A percentile compares a stretch with the other conserved stretches of the same genome.
These are phyloP conservation scores for Gadus chalcogrammus DNA, from an alignment of 2,113 vertebrate genomes.

Conservation along the genomic window DNA sequence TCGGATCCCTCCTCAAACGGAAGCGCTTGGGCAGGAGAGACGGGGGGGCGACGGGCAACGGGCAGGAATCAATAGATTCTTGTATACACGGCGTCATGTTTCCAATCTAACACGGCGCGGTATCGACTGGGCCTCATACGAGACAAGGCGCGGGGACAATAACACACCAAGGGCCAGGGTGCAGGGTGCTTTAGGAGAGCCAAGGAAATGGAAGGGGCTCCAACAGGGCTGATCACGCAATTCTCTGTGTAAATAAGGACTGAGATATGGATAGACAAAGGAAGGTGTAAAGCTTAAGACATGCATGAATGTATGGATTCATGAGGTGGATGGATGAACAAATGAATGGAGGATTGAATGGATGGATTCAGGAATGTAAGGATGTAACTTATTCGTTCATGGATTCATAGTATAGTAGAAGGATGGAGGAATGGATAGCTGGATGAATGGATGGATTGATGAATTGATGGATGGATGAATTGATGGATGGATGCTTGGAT, in stretches of 20 bases:
- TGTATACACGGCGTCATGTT: constrained; percentile 66
- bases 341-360: constrained; percentile 7
- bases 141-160: constrained; percentile 44
- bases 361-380: background rate
- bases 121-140: constrained; percentile 60
- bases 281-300: too few relatives aligned
- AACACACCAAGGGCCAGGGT: constrained; percentile 46
- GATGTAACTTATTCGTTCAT: too few relatives aligned
- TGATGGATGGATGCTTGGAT: background rate
- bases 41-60: constrained; percentile 30
- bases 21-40: constrained; percentile 37
- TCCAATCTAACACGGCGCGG: constrained; percentile 54
- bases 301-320: too few relatives aligned
- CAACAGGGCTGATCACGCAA: too few relatives aligned
- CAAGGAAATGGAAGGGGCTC: constrained; percentile 11
- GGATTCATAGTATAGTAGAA: too few relatives aligned
- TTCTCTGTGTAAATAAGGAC: background rate
- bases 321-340: too few relatives aligned
- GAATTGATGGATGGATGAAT: too few relatives aligned
- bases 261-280: background rate
- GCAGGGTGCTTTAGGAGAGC: constrained; percentile 56
- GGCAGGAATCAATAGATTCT: constrained; percentile 66
- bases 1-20: constrained; percentile 27
- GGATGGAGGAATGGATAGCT: background rate
- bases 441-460: background rate